Conservation (phyloP, 1,140 invertebrate genomes). For the Pinna nobilis region DNA sequence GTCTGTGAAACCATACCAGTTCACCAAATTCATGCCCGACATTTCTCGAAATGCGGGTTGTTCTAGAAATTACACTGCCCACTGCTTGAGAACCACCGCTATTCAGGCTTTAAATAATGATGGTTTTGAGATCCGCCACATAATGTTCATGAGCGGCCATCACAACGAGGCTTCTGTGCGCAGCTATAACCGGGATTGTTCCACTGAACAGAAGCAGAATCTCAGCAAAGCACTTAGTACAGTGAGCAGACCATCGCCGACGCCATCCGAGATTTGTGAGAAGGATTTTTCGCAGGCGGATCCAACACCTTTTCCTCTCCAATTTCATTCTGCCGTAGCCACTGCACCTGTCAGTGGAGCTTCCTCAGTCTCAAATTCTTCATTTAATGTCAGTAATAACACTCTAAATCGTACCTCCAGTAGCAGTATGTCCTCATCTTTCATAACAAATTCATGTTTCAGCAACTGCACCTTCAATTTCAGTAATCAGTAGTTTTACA, state of each 20-base stretch:
- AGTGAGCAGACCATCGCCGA: neutral
- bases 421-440: neutral
- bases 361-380: neutral
- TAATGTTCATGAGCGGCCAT: slow-evolving; percentile 31
- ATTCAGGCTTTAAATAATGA: slow-evolving; percentile 23
- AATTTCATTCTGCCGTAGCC: neutral
- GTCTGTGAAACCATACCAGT: slow-evolving; percentile 14
- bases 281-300: too few relatives aligned
- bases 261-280: too few relatives aligned
- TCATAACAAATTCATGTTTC: neutral
- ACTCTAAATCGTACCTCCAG: neutral
- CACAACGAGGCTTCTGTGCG: slow-evolving; percentile 26
- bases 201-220: neutral
- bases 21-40: slow-evolving; percentile 24
- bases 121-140: slow-evolving; percentile 20
- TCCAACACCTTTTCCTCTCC: too few relatives aligned
- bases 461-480: neutral
- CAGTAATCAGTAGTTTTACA: neutral
- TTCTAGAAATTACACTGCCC: slow-evolving; percentile 18
- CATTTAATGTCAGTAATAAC: neutral
- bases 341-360: neutral
- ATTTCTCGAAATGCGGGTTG: slow-evolving; percentile 22
- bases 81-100: slow-evolving; percentile 14
- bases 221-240: neutral
- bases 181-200: neutral